A percentile compares a stretch with the other conserved stretches of the same genome.
Evolutionary conservation across 2,113 vertebrate genomes (phyloP).

Genomic region (Pavo muticus): DNA sequence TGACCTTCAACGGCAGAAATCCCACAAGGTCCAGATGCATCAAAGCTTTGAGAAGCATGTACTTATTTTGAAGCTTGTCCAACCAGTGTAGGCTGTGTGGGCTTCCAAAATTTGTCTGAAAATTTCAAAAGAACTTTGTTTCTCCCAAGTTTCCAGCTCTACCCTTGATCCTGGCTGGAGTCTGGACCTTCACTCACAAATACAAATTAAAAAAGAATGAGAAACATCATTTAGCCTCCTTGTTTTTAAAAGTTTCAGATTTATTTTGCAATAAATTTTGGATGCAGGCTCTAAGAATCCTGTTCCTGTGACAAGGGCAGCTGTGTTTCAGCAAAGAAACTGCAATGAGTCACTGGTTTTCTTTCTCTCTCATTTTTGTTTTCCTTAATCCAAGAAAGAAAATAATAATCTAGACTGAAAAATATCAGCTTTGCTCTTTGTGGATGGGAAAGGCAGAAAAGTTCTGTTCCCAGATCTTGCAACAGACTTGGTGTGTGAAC

Average conservation of each 20-base stretch:
- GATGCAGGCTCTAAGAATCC: not conserved
- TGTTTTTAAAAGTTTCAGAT: conserved; percentile 29
- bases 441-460: conserved; percentile 41
- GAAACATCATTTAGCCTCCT: not conserved
- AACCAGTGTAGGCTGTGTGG: not conserved
- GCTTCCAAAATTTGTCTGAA: conserved; percentile 11
- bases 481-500: not conserved
- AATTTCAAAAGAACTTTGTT: not conserved
- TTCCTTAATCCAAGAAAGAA: conserved; percentile 52
- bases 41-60: not conserved
- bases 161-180: not conserved
- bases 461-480: conserved; percentile 40
- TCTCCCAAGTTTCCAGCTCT: not conserved
- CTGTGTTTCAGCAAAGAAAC: conserved; percentile 43
- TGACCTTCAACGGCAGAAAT: not conserved
- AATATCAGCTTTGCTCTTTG: not conserved
- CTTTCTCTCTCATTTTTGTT: conserved; percentile 14
- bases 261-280: conserved; percentile 63
- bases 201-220: not conserved
- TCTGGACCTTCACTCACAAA: not conserved
- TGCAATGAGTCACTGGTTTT: conserved; percentile 40
- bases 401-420: conserved; percentile 41
- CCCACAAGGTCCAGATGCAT: not conserved
- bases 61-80: not conserved
- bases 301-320: conserved; percentile 41